Base-by-base conservation (phyloP, 2,888 invertebrate species). In the Plagiodera versicolora region DNA sequence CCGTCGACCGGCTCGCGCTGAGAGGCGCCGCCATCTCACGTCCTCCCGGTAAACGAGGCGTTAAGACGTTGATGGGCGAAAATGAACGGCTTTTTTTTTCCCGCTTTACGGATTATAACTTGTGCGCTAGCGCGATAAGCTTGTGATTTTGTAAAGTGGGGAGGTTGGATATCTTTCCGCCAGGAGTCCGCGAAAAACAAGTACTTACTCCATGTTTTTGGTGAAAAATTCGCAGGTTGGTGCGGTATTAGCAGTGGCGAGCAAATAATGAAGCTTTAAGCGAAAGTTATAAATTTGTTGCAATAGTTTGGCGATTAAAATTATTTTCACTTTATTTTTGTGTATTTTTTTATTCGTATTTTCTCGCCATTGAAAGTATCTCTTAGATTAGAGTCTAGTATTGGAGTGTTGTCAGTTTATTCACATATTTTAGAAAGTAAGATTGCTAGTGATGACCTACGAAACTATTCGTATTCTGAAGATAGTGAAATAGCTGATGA, bases 191-290 rank as follows among this genome's bases (percentile, higher is more conserved):
- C 19, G 58, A 62, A 56, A 58, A 60, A 60, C 62, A 64, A 52
- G 66, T 64, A 64, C 64, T 66, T 66, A 64, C 64, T 62, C 58
- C 61, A 53, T 62, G 44, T 58, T 50, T 14, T 52, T 20, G 51
- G 28, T 52, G 57, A 60, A 47, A 51, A 60, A 54, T 64, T 47
- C 49, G 56, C 48, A 14, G 59, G 51, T 56, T 56, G 28, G 55
- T 49, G 61, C 24, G 53, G 16, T 53, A 24, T 10, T 1, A 4
- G 16, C 44, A 8, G 19, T 44, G 53, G 45, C 44, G 24, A 53
- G 53, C 20, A 20, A 8, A 20, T 17, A 19, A 11, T 46, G 6
- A 14, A 14, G 39, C 24, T 6, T 6, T n/a, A n/a, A n/a, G n/a
- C n/a, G n/a, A n/a, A n/a, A n/a, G n/a, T n/a, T n/a, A n/a, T n/a